Base-by-base conservation (phyloP, 2,888 invertebrate genomes). In the Poecilobothrus nobilitatus region DNA sequence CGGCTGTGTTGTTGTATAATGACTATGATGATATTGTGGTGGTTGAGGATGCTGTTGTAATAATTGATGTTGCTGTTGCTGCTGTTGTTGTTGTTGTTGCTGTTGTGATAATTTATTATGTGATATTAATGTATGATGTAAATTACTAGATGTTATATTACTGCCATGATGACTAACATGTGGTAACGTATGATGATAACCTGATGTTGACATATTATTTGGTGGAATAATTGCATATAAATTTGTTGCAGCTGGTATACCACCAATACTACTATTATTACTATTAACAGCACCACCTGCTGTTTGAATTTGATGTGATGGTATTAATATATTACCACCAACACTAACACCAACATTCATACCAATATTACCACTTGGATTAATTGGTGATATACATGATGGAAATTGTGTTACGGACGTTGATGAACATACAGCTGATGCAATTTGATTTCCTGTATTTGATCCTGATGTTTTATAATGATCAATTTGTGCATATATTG, bases 401-500 rank as follows among this genome's bases (percentile, higher is more conserved):
- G 83, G 83, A 71, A 81, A 81, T 72, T 81, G 78, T 72, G 80
- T 79, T 70, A 78, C 78, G 65, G 76, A 76, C 63, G 74, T 75
- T 71, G 76, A 76, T 72, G 74, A 74, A 20, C 73, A 73, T 71
- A 68, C 65, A 27, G 68, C 66, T 62, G 68, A 67, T 34, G 67
- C 68, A n/a, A 68, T 71, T 21, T 71, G 70, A 53, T n/a, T 53
- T 3, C 53, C 53, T 53, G 53, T 53, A 53, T 53, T 53, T 53
- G 53, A 12, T 41, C 71, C 70, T 64, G 80, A 81, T 74, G 85
- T 83, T 73, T 86, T 85, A 74, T 84, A 85, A 78, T 89, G 89
- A 81, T 89, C 89, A 80, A 90, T 89, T 83, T 89, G 89, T 71
- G 90, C 89, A 80, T 90, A 89, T 77, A 89, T 87, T 75, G 89